phyloP scores from a whole-genome alignment of 2,113 vertebrate genomes.

The Apeltes quadracus region DNA sequence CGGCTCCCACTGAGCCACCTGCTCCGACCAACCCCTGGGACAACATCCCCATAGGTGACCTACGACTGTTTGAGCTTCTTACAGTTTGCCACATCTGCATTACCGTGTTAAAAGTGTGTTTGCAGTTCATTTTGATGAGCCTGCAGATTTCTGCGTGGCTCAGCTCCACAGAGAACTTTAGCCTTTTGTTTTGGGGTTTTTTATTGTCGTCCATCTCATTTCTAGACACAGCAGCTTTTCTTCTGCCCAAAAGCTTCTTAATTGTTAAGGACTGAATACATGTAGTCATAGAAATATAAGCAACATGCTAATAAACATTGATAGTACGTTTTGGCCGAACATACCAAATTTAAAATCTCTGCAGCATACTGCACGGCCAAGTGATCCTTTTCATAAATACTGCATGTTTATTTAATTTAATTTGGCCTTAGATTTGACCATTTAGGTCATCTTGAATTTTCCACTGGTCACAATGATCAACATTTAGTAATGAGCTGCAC shows the following conservation, averaged over 20 bases:
- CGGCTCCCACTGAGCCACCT: constrained; percentile 77
- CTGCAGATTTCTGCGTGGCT: background rate
- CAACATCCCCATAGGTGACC: constrained; percentile 74
- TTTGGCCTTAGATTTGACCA: background rate
- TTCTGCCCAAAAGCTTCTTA: background rate
- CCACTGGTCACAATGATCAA: constrained; percentile 5
- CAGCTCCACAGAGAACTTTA: background rate
- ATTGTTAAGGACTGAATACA: background rate
- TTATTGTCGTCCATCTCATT: background rate
- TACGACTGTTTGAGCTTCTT: constrained; percentile 9
- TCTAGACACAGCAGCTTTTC: constrained; percentile 1
- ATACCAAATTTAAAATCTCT: background rate
- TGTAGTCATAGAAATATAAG: background rate
- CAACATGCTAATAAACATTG: background rate
- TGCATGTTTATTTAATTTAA: background rate
- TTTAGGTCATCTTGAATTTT: background rate
- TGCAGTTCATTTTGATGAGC: background rate
- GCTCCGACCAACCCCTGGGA: constrained; percentile 79
- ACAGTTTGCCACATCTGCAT: background rate
- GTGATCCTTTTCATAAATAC: background rate
- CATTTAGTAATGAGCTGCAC: background rate
- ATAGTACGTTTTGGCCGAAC: background rate
- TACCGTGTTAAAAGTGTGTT: background rate
- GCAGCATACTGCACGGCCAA: background rate
- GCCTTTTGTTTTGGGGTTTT: background rate